Conservation (phyloP, 2,888 invertebrate genomes). For the Monopis laevigella region DNA sequence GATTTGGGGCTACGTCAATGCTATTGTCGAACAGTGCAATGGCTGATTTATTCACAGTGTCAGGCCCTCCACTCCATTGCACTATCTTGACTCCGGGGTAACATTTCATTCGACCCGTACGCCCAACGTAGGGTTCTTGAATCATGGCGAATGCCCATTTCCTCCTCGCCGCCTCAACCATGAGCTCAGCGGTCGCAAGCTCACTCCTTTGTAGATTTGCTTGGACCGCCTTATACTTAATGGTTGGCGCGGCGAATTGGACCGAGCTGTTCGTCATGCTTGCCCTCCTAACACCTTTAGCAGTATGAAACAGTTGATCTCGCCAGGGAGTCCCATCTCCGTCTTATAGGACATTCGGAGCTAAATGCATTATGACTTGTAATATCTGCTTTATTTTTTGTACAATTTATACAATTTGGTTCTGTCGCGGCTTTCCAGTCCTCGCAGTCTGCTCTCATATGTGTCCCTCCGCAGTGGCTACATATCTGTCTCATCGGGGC, state of each 20-base stretch:
- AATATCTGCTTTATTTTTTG: constrained; percentile 1
- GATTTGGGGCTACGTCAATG: too few relatives aligned
- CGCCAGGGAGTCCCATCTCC: constrained; percentile 18
- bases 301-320: constrained; percentile 15
- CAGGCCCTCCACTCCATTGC: too few relatives aligned
- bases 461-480: constrained; percentile 15
- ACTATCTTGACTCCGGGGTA: constrained; percentile 7
- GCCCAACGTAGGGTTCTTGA: constrained; percentile 9
- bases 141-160: neutral
- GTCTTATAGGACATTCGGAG: constrained; percentile 7
- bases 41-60: too few relatives aligned
- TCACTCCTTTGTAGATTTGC: constrained; percentile 12
- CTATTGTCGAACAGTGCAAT: too few relatives aligned
- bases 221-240: too few relatives aligned
- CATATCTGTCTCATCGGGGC: constrained; percentile 11
- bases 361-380: constrained; percentile 16
- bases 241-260: too few relatives aligned
- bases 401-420: constrained; percentile 17
- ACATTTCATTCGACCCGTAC: neutral
- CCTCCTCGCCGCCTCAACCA: constrained; percentile 1
- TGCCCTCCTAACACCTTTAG: constrained; percentile 13
- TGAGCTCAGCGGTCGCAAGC: constrained; percentile 7
- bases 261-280: neutral
- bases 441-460: constrained; percentile 12
- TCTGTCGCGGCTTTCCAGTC: neutral